Conservation (phyloP, 2,888 invertebrate species). For the Hartigia nigra region DNA sequence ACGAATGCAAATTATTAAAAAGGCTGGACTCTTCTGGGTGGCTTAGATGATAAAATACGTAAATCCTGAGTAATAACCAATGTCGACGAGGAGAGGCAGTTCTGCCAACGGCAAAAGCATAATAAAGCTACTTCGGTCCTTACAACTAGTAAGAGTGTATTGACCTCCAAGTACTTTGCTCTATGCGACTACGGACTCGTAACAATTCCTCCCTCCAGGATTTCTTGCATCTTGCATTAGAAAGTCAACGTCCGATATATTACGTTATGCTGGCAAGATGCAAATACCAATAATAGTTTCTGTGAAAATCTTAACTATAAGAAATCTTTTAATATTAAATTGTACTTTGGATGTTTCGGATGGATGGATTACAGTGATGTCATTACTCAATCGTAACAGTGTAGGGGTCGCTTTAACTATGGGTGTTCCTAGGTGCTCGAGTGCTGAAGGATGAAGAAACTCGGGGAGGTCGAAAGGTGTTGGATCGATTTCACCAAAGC, state of each 20-base stretch:
- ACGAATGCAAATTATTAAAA: not conserved
- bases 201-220: not conserved
- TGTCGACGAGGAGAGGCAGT: slow-evolving; percentile 7
- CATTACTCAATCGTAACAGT: not conserved
- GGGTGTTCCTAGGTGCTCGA: not conserved
- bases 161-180: slow-evolving; percentile 37
- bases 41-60: not conserved
- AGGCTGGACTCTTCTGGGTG: not conserved
- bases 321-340: not conserved
- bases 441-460: not conserved
- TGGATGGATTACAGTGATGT: no score
- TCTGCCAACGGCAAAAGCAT: slow-evolving; percentile 29
- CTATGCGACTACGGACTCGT: not conserved
- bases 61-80: not conserved
- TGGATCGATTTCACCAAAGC: not conserved
- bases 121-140: slow-evolving; percentile 34
- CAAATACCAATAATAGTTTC: not conserved
- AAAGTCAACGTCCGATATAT: slow-evolving; percentile 37
- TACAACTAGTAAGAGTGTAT: slow-evolving; percentile 41
- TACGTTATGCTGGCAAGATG: not conserved
- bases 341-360: not conserved
- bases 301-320: not conserved
- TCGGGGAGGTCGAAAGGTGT: not conserved
- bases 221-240: slow-evolving; percentile 23
- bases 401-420: not conserved